phyloP scores from a whole-genome alignment of 2,797 vertebrate species.

The Tenualosa ilisha region DNA sequence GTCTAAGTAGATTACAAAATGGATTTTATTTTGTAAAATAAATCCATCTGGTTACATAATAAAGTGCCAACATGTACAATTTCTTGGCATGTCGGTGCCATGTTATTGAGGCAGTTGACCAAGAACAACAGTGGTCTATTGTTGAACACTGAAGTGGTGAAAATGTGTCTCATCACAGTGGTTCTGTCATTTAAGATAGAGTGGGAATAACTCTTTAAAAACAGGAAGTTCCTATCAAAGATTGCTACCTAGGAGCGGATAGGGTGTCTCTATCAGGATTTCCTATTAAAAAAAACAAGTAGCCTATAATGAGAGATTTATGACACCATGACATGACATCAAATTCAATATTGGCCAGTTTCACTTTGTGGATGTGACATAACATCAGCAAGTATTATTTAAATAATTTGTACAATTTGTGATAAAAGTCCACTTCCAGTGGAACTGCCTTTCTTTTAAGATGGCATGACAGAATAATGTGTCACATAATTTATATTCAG shows the following conservation, averaged over 20 bases:
- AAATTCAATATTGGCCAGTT: not conserved
- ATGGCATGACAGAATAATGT: no score
- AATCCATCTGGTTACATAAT: not conserved
- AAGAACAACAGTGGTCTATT: not conserved
- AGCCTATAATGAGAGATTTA: not conserved
- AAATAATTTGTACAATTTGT: no score
- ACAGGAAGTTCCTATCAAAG: not conserved
- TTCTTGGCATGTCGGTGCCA: not conserved
- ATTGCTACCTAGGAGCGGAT: not conserved
- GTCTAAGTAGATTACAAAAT: no score
- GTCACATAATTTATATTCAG: not conserved
- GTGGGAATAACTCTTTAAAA: not conserved
- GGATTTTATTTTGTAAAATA: no score
- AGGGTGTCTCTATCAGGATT: slow-evolving; percentile 3
- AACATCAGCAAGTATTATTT: no score
- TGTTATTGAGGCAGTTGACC: not conserved
- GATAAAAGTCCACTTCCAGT: no score
- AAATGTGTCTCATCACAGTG: not conserved
- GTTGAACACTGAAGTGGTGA: not conserved
- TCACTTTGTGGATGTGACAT: no score
- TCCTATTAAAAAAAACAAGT: not conserved
- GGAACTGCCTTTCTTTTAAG: no score
- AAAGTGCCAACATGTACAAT: no score
- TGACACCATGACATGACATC: not conserved
- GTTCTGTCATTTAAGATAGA: not conserved